Conservation (phyloP, 2,113 vertebrate species). For the Vanacampus margaritifer region DNA sequence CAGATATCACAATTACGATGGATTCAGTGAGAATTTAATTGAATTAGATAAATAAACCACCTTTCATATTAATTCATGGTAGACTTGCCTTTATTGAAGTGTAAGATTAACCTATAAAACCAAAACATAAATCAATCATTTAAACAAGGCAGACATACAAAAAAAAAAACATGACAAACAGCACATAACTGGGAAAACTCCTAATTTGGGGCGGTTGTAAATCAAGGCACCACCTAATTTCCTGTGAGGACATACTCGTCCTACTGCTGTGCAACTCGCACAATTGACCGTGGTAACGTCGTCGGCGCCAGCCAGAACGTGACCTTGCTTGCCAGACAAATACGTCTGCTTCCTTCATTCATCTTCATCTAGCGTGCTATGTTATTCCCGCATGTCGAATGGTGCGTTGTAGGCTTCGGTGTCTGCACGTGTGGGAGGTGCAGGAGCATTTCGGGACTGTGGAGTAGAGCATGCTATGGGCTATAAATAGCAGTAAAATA, state of each 20-base stretch:
- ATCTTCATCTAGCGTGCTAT: constrained; percentile 12
- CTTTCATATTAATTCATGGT: no score
- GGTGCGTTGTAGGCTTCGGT: constrained; percentile 31
- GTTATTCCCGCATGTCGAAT: constrained; percentile 27
- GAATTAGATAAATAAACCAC: no score
- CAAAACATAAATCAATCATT: no score
- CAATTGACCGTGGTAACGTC: background rate
- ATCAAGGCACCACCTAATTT: background rate
- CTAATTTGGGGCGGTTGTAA: no score
- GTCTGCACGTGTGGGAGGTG: constrained; percentile 50
- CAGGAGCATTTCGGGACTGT: constrained; percentile 60
- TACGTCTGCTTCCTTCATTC: constrained; percentile 44
- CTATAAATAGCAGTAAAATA: constrained; percentile 67
- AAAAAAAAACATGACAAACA: no score
- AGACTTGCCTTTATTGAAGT: no score
- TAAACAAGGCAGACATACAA: no score
- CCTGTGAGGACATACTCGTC: background rate
- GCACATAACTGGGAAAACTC: no score
- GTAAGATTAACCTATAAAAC: no score
- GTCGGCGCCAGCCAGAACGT: constrained; percentile 16
- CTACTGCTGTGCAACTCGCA: background rate
- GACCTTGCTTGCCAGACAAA: constrained; percentile 39
- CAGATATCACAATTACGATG: no score
- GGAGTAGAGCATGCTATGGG: constrained; percentile 45
- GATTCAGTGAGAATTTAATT: no score